phyloP scores from a whole-genome alignment of 2,888 invertebrate genomes.

The Resseliella maxima region DNA sequence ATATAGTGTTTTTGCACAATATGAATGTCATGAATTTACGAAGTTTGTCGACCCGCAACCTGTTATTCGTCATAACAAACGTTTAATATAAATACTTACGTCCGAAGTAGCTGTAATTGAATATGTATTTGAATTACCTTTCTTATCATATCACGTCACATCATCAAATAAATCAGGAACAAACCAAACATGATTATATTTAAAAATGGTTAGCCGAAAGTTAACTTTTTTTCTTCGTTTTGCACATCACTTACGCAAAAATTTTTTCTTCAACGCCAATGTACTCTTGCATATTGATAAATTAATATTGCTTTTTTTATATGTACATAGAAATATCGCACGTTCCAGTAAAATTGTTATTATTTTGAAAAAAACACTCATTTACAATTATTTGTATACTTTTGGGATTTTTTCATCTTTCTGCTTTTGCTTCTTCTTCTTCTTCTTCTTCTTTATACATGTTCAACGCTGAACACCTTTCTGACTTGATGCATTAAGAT shows the following conservation, averaged over 20 bases:
- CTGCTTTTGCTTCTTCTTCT: too few relatives aligned
- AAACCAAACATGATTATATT: background rate
- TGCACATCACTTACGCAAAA: background rate
- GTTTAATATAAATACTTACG: background rate
- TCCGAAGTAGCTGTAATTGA: background rate
- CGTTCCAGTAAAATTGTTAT: too few relatives aligned
- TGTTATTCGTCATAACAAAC: background rate
- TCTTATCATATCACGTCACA: background rate
- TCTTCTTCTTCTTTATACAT: too few relatives aligned
- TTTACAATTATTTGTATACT: too few relatives aligned
- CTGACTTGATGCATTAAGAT: too few relatives aligned
- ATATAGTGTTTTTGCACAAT: background rate
- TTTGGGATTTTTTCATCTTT: too few relatives aligned
- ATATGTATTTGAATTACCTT: background rate
- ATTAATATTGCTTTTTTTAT: too few relatives aligned
- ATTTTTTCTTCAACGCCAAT: too few relatives aligned
- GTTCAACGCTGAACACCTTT: too few relatives aligned
- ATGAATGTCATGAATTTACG: conserved; percentile 47
- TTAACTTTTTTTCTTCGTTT: background rate
- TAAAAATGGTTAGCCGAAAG: background rate
- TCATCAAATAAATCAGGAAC: conserved; percentile 17
- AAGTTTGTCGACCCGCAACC: conserved; percentile 51
- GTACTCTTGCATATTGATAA: too few relatives aligned
- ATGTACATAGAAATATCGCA: too few relatives aligned
- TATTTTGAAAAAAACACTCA: too few relatives aligned